Base-by-base conservation (phyloP, 2,888 invertebrate species). In the Liposcelis brunnea region DNA sequence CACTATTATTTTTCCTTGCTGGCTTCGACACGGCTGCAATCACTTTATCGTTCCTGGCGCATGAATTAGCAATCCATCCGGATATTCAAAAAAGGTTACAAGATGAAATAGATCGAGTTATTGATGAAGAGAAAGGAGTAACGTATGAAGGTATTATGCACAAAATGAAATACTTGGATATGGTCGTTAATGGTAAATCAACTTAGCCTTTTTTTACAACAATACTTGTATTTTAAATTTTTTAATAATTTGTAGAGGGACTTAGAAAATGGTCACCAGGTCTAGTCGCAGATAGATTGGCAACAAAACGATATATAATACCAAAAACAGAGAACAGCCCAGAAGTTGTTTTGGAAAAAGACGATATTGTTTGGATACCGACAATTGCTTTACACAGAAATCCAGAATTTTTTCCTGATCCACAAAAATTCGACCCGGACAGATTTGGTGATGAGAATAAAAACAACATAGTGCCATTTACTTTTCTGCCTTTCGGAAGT, bases 221-320 rank as follows among this genome's bases (percentile, higher is more conserved):
- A 21, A 42, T 12, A 42, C 14, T 11, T 5, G 10, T 18, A 26
- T 19, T 11, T 12, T 14, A 42, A 21, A n/a, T 12, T 2, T 12
- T 19, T 19, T 65, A 61, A n/a, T n/a, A n/a, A n/a, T n/a, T n/a
- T n/a, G 14, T 61, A 69, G 76, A 77, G 63, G 69, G 72, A 0
- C 58, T 75, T 35, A 64, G 76, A 14, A 58, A 70, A 52, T 72
- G 71, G 56, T 74, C 75, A 0, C 70, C 74, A 1, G 63, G 70
- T 3, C 62, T 68, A 2, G 58, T 68, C 19, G 58, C 73, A 1
- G 72, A 71, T 48, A 61, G 74, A 45, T 55, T 62, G 1, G 73
- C 73, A 49, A 68, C 68, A 1, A 70, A 71, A 52, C 62, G 67
- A 2, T 75, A 72, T 55, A 61, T 55, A 2, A 50, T 75, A 2